phyloP scores from a whole-genome alignment of 2,797 vertebrate species.

The Coreius guichenoti region DNA sequence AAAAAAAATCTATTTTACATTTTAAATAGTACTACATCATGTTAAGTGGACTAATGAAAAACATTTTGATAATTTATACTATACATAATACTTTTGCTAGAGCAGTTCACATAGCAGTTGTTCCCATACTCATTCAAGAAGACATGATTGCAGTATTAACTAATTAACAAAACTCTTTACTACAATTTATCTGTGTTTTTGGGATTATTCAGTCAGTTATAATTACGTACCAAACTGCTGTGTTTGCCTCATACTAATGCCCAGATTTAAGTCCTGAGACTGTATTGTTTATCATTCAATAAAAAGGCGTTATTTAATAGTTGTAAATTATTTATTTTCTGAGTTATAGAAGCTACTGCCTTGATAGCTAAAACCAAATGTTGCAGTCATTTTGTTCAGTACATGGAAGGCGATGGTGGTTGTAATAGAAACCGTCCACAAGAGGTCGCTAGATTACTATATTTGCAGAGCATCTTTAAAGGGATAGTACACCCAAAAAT shows the following conservation, averaged over 20 bases:
- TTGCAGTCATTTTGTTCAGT: not conserved
- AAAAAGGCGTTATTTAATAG: conserved; percentile 35
- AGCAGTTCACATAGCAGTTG: conserved; percentile 1
- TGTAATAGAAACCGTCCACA: not conserved
- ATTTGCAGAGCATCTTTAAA: not conserved
- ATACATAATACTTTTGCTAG: conserved; percentile 3
- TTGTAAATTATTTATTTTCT: conserved; percentile 1
- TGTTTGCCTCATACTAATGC: conserved; percentile 52
- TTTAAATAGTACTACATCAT: conserved; percentile 18
- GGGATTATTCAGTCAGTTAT: conserved; percentile 10
- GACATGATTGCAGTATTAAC: conserved; percentile 32
- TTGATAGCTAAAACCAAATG: not conserved
- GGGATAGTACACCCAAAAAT: too few relatives aligned
- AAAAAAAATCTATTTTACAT: not conserved
- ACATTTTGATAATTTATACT: conserved; percentile 23
- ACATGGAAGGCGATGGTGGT: not conserved
- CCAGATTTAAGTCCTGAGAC: conserved; percentile 33
- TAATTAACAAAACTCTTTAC: conserved; percentile 30
- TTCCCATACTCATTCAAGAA: conserved; percentile 21
- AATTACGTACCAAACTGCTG: conserved; percentile 27
- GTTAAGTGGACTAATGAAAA: conserved; percentile 32
- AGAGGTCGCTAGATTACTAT: conserved; percentile 7
- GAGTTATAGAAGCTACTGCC: not conserved
- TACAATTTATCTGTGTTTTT: conserved; percentile 16
- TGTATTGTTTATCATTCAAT: conserved; percentile 49